phyloP scores from a whole-genome alignment of 1,140 invertebrate species.

The Limonius californicus region DNA sequence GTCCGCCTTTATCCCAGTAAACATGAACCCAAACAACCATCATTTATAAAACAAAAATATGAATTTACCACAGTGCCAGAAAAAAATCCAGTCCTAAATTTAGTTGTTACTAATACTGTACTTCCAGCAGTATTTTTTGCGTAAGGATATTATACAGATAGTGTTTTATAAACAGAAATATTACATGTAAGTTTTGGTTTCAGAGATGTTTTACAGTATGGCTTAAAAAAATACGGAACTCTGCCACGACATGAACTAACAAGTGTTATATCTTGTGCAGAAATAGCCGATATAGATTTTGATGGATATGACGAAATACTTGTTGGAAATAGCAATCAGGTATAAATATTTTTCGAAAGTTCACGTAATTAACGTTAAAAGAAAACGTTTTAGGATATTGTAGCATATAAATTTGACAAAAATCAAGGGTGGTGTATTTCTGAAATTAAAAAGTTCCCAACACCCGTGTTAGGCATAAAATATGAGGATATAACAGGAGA shows the following conservation, averaged over 20 bases:
- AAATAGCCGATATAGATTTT: conserved; percentile 67
- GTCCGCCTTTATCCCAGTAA: conserved; percentile 44
- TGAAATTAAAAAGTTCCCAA: conserved; percentile 54
- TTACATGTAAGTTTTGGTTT: conserved; percentile 24
- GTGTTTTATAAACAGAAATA: neutral
- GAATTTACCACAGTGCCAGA: conserved; percentile 11
- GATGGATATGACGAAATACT: conserved; percentile 69
- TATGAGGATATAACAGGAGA: conserved; percentile 67
- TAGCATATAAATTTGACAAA: conserved; percentile 55
- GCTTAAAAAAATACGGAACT: conserved; percentile 51
- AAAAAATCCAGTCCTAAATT: conserved; percentile 48
- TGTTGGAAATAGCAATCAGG: conserved; percentile 65
- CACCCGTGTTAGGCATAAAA: conserved; percentile 60
- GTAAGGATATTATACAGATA: conserved; percentile 44
- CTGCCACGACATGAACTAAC: conserved; percentile 54
- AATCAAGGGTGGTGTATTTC: conserved; percentile 49
- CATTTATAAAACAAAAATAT: conserved; percentile 2
- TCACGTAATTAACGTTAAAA: no score
- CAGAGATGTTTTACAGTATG: conserved; percentile 58
- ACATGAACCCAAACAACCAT: conserved; percentile 16
- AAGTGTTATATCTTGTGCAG: conserved; percentile 58
- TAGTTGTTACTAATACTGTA: conserved; percentile 58
- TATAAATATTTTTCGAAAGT: conserved; percentile 33
- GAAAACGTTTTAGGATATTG: conserved; percentile 50
- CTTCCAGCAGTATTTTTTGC: conserved; percentile 58